Base-by-base conservation (phyloP, 2,113 vertebrate species). In the Syngnathus floridae region DNA sequence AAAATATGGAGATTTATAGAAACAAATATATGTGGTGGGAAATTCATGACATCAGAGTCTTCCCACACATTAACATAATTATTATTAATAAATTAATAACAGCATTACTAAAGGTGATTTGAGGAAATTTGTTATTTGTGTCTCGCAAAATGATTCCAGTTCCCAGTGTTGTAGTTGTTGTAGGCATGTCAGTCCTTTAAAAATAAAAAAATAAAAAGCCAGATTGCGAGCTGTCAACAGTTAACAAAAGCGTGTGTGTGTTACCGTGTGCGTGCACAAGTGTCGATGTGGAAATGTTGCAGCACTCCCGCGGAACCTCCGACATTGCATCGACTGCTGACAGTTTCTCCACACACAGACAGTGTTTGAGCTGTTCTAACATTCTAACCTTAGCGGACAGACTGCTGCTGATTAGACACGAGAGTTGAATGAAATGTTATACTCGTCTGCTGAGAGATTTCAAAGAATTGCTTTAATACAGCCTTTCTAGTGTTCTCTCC, bases 261-360 rank as follows among this genome's bases (percentile, higher is more conserved):
- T 38, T 21, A 59, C 43, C 70, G 54, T 59, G 46, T 62, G 38
- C 72, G 65, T 70, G 62, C 59, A 55, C 70, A 51, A 68, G 60
- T 74, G 63, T 63, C 45, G 64, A 40, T 40, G 55, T 72, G 59
- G 70, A 57, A 60, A 61, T 51, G 45, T 72, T 86, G 80, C 89
- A 89, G 78, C 82, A 86, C 82, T 81, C 75, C 82, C 75, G 72
- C 72, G 72, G 77, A 85, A 80, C 74, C 65, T 84, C 74, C 71
- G 82, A 77, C 68, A 66, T 74, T 73, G 68, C 79, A 78, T 80
- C 82, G 77, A 26, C 76, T 35, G 81, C 82, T 90, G 87, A 88
- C 85, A 89, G 88, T 82, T 82, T 80, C 75, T 82, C 77, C 76
- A 65, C 26, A 68, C 70, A 61, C 17, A 60, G 46, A n/a, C 60